Conservation (phyloP, 2,888 invertebrate species). For the Drosophila subquinaria region DNA sequence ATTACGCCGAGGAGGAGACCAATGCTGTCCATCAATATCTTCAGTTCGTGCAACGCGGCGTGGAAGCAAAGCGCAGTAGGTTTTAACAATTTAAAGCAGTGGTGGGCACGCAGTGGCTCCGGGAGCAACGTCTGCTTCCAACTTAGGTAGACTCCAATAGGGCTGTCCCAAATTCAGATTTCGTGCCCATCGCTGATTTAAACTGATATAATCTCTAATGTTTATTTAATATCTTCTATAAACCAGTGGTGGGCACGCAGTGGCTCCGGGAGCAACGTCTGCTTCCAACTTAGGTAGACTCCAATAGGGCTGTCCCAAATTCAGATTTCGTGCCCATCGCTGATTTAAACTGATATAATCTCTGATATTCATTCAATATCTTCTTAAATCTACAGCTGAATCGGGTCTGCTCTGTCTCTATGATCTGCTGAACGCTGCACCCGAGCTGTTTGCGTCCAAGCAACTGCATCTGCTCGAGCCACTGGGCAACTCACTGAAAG, state of each 20-base stretch:
- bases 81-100: neutral
- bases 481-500: slow-evolving; percentile 87
- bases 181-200: too few species aligned
- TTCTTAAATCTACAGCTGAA: slow-evolving; percentile 68
- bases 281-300: too few species aligned
- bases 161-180: too few species aligned
- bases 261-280: too few species aligned
- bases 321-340: too few species aligned
- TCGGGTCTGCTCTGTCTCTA: slow-evolving; percentile 90
- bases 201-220: too few species aligned
- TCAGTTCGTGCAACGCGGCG: slow-evolving; percentile 88
- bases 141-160: too few species aligned
- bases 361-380: neutral
- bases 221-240: too few species aligned
- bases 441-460: slow-evolving; percentile 89
- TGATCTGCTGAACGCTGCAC: slow-evolving; percentile 93
- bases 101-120: too few species aligned
- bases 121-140: too few species aligned
- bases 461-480: slow-evolving; percentile 86
- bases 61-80: slow-evolving; percentile 89
- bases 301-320: too few species aligned
- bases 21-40: slow-evolving; percentile 90
- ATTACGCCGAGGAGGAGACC: slow-evolving; percentile 86
- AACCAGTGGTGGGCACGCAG: too few species aligned
- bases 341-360: neutral